A percentile compares a stretch with the other conserved stretches of the same genome.
phyloP scores from a whole-genome alignment of 2,888 invertebrate genomes.

The Stenodera caucasica region DNA sequence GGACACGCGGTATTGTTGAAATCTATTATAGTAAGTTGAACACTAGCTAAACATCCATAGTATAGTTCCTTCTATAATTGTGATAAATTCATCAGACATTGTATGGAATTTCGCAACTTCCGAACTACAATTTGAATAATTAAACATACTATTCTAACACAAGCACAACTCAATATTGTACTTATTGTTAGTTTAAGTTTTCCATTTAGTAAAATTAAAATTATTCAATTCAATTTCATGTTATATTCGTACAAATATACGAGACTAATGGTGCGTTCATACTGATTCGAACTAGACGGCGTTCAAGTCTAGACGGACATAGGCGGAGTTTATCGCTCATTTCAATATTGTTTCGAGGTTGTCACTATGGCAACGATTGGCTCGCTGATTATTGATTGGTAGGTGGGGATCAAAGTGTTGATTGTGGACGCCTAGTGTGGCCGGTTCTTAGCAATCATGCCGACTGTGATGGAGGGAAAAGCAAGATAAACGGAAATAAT shows the following conservation, averaged over 20 bases:
- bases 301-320: no score
- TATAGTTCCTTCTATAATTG: slow-evolving; percentile 30
- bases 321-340: no score
- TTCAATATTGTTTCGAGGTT: no score
- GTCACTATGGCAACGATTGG: no score
- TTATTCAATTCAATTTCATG: slow-evolving; percentile 10
- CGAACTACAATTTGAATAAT: slow-evolving; percentile 39
- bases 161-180: slow-evolving; percentile 22
- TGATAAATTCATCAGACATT: slow-evolving; percentile 36
- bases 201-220: slow-evolving; percentile 23
- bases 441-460: not conserved
- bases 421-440: no score
- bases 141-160: slow-evolving; percentile 31
- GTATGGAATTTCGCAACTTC: slow-evolving; percentile 36
- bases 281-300: no score
- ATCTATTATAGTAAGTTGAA: slow-evolving; percentile 2
- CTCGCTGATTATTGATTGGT: no score
- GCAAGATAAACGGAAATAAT: slow-evolving; percentile 16
- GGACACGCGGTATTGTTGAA: slow-evolving; percentile 17
- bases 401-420: no score
- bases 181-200: slow-evolving; percentile 26
- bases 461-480: slow-evolving; percentile 10
- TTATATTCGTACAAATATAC: no score
- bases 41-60: slow-evolving; percentile 25
- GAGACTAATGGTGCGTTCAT: no score